These are phyloP conservation scores for Ptyas mucosa DNA, from an alignment of 2,113 vertebrate genomes.

Conservation along the genomic window DNA sequence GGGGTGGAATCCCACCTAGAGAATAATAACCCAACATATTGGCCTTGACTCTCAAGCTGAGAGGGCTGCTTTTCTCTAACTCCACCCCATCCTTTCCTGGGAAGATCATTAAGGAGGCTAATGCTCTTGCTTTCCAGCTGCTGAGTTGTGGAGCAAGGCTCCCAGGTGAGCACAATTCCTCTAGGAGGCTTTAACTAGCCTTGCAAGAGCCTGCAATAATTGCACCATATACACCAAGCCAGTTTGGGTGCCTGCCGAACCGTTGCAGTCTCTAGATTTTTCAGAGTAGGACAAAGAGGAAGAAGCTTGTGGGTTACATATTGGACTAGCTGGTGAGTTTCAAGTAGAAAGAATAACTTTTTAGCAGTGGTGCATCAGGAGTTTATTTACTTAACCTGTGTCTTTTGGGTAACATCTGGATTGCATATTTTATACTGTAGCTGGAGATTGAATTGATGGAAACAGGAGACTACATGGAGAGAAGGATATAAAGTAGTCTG, in stretches of 20 bases:
- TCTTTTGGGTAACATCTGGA: neutral
- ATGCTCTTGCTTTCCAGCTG: constrained; percentile 62
- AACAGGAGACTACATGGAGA: neutral
- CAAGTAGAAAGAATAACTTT: neutral
- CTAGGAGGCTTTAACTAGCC: constrained; percentile 18
- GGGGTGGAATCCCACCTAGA: neutral
- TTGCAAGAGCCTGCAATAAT: constrained; percentile 64
- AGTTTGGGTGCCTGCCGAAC: fast-evolving
- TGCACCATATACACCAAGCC: constrained; percentile 66
- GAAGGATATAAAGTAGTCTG: neutral
- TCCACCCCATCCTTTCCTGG: constrained; percentile 34
- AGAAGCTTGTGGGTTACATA: neutral
- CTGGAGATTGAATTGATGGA: neutral
- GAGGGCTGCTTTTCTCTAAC: neutral
- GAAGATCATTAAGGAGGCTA: constrained; percentile 67
- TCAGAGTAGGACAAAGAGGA: neutral
- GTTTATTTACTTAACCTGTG: neutral
- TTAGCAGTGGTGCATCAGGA: neutral
- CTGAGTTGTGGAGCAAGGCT: constrained; percentile 31
- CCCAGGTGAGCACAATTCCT: constrained; percentile 17
- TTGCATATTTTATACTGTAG: neutral
- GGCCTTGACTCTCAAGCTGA: fast-evolving
- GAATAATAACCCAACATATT: neutral
- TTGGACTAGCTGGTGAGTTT: neutral
- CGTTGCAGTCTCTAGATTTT: neutral